A percentile compares a stretch with the other conserved stretches of the same genome.
Conservation (phyloP, 2,888 invertebrate genomes). For the Ophion slaviceki region DNA sequence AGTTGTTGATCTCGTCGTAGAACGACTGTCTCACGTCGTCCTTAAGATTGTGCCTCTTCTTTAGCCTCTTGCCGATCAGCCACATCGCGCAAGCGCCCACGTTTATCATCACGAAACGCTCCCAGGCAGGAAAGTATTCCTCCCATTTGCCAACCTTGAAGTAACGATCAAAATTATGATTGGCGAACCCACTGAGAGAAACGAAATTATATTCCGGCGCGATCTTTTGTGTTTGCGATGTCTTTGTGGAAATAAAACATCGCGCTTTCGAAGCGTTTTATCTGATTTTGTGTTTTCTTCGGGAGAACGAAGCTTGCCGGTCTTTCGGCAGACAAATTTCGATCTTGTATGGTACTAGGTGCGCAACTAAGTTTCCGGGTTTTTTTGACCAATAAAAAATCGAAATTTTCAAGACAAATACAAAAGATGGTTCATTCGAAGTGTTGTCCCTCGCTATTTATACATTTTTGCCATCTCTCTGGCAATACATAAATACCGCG, state of each 20-base stretch:
- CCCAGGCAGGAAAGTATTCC: constrained; percentile 93
- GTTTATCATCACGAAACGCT: constrained; percentile 94
- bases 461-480: too few relatives aligned
- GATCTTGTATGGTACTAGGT: neutral
- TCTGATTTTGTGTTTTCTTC: neutral
- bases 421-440: too few relatives aligned
- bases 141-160: constrained; percentile 94
- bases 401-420: too few relatives aligned
- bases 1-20: constrained; percentile 94
- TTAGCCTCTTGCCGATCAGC: constrained; percentile 94
- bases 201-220: neutral
- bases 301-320: too few relatives aligned
- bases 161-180: constrained; percentile 25
- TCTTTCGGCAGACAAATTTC: neutral
- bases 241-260: neutral
- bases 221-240: too few relatives aligned
- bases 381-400: too few relatives aligned
- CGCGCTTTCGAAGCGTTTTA: neutral
- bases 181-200: neutral
- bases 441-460: too few relatives aligned
- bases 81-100: constrained; percentile 98
- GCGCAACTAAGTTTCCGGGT: too few relatives aligned
- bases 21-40: constrained; percentile 95
- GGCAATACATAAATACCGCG: too few relatives aligned
- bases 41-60: constrained; percentile 92